Evolutionary conservation across 2,113 vertebrate species (phyloP).

Genomic region (Laticauda colubrina): DNA sequence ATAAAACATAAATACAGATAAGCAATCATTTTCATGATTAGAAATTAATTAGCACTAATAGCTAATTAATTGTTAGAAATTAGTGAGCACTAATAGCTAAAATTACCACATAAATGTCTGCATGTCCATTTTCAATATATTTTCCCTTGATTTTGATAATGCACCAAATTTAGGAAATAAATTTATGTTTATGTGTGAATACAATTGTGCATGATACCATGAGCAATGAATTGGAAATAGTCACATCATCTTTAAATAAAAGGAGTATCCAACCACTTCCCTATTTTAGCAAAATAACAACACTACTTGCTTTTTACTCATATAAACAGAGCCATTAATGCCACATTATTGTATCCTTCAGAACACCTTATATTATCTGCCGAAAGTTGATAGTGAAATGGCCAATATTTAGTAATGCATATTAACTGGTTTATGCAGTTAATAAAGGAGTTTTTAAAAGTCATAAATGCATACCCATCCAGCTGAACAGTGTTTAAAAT

Average conservation of each 20-base stretch:
- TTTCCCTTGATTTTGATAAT: neutral
- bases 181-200: neutral
- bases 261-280: neutral
- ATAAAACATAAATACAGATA: neutral
- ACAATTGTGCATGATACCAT: neutral
- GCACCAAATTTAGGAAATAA: neutral
- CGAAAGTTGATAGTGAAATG: neutral
- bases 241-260: neutral
- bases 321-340: neutral
- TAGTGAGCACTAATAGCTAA: neutral
- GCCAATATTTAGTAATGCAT: neutral
- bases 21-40: neutral
- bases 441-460: neutral
- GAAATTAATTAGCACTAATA: neutral
- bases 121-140: neutral
- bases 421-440: no score
- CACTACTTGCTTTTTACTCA: neutral
- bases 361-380: neutral
- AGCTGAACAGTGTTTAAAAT: neutral
- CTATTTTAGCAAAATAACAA: neutral
- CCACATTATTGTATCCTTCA: neutral
- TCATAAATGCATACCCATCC: neutral
- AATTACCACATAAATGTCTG: neutral
- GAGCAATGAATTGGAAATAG: neutral
- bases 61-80: neutral